phyloP scores from a whole-genome alignment of 1,140 invertebrate genomes.

The Samia ricini region DNA sequence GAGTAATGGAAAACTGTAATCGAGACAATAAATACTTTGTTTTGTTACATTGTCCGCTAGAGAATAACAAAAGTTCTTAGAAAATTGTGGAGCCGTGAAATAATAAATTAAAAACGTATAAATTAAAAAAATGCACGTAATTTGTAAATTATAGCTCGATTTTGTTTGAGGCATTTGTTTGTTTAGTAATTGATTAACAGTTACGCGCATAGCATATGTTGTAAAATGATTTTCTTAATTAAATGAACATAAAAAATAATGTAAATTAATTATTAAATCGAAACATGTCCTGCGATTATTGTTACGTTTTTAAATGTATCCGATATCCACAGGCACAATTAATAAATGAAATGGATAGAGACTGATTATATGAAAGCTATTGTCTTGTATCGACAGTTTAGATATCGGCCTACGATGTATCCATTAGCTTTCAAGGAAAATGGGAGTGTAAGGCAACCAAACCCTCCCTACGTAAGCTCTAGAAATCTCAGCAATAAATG shows the following conservation, averaged over 20 bases:
- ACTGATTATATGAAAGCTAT: constrained; percentile 5
- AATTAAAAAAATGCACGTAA: background rate
- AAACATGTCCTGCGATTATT: no score
- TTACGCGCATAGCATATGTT: background rate
- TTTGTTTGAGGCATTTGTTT: background rate
- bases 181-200: no score
- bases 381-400: background rate
- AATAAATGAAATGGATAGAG: background rate
- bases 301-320: no score
- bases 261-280: background rate
- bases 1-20: background rate
- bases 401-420: constrained; percentile 2
- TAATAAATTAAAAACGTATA: background rate
- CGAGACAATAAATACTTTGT: constrained; percentile 35
- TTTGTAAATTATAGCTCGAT: background rate
- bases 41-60: constrained; percentile 25
- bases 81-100: background rate
- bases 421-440: constrained; percentile 17
- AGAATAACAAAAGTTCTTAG: background rate
- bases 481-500: constrained; percentile 74
- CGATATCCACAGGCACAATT: background rate
- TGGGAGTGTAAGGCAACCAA: constrained; percentile 20
- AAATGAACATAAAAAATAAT: background rate
- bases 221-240: background rate
- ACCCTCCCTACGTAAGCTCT: constrained; percentile 41